These are phyloP conservation scores for Fulica atra DNA, from an alignment of 2,113 vertebrate genomes.

Conservation along the genomic window DNA sequence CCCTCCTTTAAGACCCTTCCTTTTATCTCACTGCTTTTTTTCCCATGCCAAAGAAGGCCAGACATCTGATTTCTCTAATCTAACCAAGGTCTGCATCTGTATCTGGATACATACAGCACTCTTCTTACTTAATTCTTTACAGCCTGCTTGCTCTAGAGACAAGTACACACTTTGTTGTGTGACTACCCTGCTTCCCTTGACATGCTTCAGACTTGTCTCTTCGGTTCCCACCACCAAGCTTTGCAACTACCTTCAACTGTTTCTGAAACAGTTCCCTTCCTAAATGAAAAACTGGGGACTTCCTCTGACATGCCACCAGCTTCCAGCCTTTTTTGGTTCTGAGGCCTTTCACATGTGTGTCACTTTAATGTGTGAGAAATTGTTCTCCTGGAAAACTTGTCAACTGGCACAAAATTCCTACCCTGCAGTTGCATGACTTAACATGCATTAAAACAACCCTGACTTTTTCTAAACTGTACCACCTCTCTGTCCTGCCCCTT, in stretches of 20 bases:
- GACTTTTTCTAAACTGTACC: not conserved
- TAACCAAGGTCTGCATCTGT: not conserved
- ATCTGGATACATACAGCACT: not conserved
- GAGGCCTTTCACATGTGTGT: not conserved
- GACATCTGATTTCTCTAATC: not conserved
- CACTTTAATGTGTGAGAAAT: not conserved
- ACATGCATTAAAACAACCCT: not conserved
- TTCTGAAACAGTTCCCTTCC: not conserved
- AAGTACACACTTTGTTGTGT: not conserved
- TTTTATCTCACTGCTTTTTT: conserved; percentile 9
- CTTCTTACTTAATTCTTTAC: not conserved
- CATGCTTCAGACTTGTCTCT: not conserved
- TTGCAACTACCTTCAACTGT: not conserved
- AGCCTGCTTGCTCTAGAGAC: not conserved
- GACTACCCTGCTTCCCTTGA: not conserved
- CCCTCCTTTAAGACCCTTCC: not conserved
- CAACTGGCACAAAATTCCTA: not conserved
- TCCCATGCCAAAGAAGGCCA: not conserved
- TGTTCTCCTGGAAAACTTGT: not conserved
- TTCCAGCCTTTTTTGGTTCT: not conserved
- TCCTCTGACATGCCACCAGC: not conserved
- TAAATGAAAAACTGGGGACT: not conserved
- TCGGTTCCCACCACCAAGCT: not conserved
- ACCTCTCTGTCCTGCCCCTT: not conserved
- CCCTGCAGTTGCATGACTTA: not conserved